Evolutionary conservation across 2,113 vertebrate species (phyloP).

Genomic region (Hymenochirus boettgeri): DNA sequence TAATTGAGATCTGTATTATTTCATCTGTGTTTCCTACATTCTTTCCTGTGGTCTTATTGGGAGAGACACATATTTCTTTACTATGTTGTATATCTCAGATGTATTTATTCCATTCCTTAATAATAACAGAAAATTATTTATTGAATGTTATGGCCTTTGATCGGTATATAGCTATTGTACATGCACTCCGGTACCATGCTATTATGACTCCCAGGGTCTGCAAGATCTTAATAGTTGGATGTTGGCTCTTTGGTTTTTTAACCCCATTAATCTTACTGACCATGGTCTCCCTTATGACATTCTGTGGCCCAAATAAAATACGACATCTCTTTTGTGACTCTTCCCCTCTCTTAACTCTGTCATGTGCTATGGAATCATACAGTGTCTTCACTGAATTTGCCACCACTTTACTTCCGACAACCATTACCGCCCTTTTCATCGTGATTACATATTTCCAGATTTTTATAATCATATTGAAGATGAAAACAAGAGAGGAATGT

Average conservation of each 20-base stretch:
- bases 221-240: conserved; percentile 38
- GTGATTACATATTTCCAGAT: conserved; percentile 18
- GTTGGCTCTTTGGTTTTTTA: conserved; percentile 48
- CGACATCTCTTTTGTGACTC: conserved; percentile 52
- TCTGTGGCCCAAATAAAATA: conserved; percentile 52
- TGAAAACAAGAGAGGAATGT: conserved; percentile 21
- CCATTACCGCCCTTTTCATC: conserved; percentile 16
- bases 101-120: conserved; percentile 52
- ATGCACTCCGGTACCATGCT: conserved; percentile 44
- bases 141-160: conserved; percentile 54
- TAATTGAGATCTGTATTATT: conserved; percentile 50
- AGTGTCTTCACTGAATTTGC: conserved; percentile 43
- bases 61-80: conserved; percentile 44
- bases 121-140: conserved; percentile 46
- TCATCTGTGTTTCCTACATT: conserved; percentile 49
- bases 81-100: conserved; percentile 50
- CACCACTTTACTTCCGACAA: conserved; percentile 10
- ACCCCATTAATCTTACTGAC: conserved; percentile 44
- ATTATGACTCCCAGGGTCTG: conserved; percentile 48
- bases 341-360: conserved; percentile 46
- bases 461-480: conserved; percentile 11
- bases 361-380: conserved; percentile 46
- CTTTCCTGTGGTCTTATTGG: conserved; percentile 44
- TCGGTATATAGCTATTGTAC: conserved; percentile 51
- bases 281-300: conserved; percentile 48